Conservation (phyloP, 2,797 vertebrate species). For the Xerus rutilus region DNA sequence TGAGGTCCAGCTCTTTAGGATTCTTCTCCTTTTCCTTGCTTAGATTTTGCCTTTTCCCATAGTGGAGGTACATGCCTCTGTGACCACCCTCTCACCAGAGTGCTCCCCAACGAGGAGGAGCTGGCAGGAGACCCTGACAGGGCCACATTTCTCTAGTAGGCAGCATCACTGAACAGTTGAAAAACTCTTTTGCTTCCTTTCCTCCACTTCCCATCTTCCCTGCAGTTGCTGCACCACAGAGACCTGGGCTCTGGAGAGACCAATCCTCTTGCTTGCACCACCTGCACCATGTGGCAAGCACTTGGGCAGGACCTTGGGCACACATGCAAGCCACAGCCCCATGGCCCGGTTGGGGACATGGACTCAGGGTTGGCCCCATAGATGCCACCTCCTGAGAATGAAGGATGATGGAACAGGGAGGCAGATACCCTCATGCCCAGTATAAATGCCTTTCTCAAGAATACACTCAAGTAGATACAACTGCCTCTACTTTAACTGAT, state of each 20-base stretch:
- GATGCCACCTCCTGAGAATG: not conserved
- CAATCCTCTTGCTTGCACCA: not conserved
- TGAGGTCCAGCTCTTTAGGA: too few species aligned
- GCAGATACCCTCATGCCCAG: too few species aligned
- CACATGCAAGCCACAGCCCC: not conserved
- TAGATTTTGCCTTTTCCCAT: rapidly evolving
- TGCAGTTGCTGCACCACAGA: not conserved
- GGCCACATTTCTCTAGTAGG: not conserved
- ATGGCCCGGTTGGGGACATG: not conserved
- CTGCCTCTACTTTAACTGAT: not conserved
- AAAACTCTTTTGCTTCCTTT: not conserved
- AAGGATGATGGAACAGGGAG: not conserved
- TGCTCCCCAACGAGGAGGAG: not conserved
- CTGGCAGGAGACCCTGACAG: not conserved
- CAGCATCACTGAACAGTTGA: not conserved
- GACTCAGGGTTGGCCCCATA: not conserved
- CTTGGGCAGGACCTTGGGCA: not conserved
- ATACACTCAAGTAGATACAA: not conserved
- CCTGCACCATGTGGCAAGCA: not conserved
- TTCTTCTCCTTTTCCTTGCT: too few species aligned
- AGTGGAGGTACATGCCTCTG: rapidly evolving
- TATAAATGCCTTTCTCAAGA: not conserved
- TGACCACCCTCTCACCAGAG: not conserved
- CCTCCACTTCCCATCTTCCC: not conserved
- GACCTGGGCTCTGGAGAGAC: not conserved